Percentiles rank a stretch among this genome's conserved stretches.
phyloP scores from a whole-genome alignment of 1,140 invertebrate genomes.

The Pseudomyrmex cubaensis region DNA sequence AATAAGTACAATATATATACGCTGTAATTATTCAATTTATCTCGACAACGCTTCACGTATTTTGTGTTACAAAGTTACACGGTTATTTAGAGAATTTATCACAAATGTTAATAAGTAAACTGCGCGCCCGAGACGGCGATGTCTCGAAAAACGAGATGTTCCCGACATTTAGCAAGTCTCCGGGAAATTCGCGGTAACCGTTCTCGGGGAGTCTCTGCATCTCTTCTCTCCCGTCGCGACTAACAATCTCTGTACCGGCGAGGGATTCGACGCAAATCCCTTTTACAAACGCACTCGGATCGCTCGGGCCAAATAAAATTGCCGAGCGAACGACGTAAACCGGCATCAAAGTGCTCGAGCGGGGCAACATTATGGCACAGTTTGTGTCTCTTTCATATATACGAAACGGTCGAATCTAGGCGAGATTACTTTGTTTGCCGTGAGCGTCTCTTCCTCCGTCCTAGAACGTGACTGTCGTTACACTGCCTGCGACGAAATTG shows the following conservation, averaged over 20 bases:
- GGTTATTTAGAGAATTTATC: background rate
- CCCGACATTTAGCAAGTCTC: constrained; percentile 1
- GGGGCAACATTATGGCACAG: constrained; percentile 46
- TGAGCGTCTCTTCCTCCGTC: constrained; percentile 34
- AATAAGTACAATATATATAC: no score
- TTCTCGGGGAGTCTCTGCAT: background rate
- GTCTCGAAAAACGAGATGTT: background rate
- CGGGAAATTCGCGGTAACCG: constrained; percentile 15
- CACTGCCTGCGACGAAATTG: constrained; percentile 74
- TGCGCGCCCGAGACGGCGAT: background rate
- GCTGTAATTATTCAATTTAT: background rate
- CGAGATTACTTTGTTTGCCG: constrained; percentile 69
- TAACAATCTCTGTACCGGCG: constrained; percentile 33
- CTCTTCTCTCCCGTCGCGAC: background rate
- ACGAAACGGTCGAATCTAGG: constrained; percentile 60
- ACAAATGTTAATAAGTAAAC: constrained; percentile 20
- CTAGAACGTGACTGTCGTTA: constrained; percentile 71
- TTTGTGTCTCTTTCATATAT: constrained; percentile 51
- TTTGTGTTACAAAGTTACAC: background rate
- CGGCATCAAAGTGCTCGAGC: constrained; percentile 34
- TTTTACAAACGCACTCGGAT: constrained; percentile 51
- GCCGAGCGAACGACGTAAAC: constrained; percentile 51
- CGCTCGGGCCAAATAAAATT: constrained; percentile 59
- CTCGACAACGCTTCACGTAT: no score
- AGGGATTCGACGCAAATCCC: constrained; percentile 49